These are phyloP conservation scores for Takifugu bimaculatus DNA, from an alignment of 2,113 vertebrate genomes.

Conservation along the genomic window DNA sequence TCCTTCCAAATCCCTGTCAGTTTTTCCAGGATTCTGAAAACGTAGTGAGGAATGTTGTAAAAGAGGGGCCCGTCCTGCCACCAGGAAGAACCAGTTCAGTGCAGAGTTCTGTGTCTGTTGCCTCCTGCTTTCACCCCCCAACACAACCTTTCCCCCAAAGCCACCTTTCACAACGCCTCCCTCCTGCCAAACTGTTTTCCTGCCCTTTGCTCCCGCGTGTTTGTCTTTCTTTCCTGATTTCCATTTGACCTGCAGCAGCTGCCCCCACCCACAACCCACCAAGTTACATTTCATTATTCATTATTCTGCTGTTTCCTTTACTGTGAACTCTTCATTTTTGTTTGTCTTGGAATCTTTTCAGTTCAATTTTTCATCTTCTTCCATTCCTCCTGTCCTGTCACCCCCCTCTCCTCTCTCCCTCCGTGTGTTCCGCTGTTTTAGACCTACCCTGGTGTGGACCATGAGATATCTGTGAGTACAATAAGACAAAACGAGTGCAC, in stretches of 20 bases:
- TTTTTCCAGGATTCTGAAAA: constrained; percentile 48
- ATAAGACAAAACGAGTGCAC: constrained; percentile 47
- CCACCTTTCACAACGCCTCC: constrained; percentile 12
- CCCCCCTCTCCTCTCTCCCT: constrained; percentile 18
- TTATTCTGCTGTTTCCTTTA: constrained; percentile 47
- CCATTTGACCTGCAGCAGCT: constrained; percentile 38
- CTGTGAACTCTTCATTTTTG: constrained; percentile 56
- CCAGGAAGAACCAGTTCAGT: not conserved
- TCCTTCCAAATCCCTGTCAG: constrained; percentile 35
- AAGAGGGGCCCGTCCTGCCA: not conserved
- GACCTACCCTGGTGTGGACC: constrained; percentile 80
- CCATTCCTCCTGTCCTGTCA: constrained; percentile 66
- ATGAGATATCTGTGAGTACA: constrained; percentile 82
- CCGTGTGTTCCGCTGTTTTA: constrained; percentile 71
- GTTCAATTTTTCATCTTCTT: constrained; percentile 60
- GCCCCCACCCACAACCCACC: constrained; percentile 29
- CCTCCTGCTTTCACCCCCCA: constrained; percentile 37
- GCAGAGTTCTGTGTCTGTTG: constrained; percentile 1
- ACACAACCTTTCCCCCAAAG: constrained; percentile 29
- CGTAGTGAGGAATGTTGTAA: constrained; percentile 1
- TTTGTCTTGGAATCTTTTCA: constrained; percentile 37
- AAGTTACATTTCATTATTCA: constrained; percentile 35
- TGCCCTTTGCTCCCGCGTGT: constrained; percentile 54
- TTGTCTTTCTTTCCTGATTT: constrained; percentile 65
- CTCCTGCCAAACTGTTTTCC: constrained; percentile 45